These are phyloP conservation scores for Parauchenoglanis ngamensis DNA, from an alignment of 2,797 vertebrate species.

Conservation along the genomic window DNA sequence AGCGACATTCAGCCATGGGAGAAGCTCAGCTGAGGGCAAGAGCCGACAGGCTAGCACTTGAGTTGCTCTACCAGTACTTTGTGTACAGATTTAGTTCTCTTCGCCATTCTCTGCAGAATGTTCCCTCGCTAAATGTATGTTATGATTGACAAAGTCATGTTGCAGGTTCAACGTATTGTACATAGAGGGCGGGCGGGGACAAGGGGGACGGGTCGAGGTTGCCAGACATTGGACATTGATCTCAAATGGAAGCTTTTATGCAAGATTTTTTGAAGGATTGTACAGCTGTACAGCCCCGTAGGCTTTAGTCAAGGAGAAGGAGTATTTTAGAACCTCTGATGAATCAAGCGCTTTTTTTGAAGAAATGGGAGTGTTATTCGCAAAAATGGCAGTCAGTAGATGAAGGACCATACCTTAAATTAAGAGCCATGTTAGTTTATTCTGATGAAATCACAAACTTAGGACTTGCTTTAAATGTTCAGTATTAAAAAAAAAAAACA, in stretches of 20 bases:
- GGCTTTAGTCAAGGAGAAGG: conserved; percentile 69
- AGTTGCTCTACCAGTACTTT: conserved; percentile 88
- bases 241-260: conserved; percentile 95
- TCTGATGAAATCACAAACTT: conserved; percentile 71
- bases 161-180: conserved; percentile 99
- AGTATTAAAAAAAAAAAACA: conserved; percentile 79
- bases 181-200: conserved; percentile 84
- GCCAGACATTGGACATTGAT: conserved; percentile 88
- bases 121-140: conserved; percentile 99
- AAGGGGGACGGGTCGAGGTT: conserved; percentile 67
- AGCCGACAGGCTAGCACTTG: conserved; percentile 89
- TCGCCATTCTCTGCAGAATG: conserved; percentile 95
- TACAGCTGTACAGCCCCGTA: conserved; percentile 90
- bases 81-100: conserved; percentile 98
- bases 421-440: conserved; percentile 84
- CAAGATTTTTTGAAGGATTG: conserved; percentile 90
- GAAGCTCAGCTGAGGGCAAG: conserved; percentile 53
- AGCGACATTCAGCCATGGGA: conserved; percentile 81
- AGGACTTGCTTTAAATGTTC: conserved; percentile 96
- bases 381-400: conserved; percentile 71
- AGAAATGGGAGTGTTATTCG: conserved; percentile 72
- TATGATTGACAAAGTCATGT: conserved; percentile 99
- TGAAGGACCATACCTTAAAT: conserved; percentile 83
- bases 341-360: conserved; percentile 63
- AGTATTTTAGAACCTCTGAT: conserved; percentile 58